phyloP scores from a whole-genome alignment of 2,888 invertebrate genomes.

The Lucinisca nassula region DNA sequence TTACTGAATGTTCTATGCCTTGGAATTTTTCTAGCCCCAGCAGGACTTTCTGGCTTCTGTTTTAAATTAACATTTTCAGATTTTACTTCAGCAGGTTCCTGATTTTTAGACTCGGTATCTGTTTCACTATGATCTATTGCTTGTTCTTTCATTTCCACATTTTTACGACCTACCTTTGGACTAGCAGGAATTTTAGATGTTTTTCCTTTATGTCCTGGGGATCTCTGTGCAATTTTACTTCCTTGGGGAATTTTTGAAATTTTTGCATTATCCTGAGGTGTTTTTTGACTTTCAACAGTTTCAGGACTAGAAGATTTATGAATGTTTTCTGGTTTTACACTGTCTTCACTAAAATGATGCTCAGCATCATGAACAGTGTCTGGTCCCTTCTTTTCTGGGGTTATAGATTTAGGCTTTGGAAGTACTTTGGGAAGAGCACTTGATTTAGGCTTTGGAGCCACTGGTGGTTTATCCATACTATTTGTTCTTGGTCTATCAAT shows the following conservation, averaged over 20 bases:
- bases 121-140: not conserved
- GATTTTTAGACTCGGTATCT: not conserved
- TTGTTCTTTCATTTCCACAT: constrained; percentile 33
- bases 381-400: constrained; percentile 11
- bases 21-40: constrained; percentile 39
- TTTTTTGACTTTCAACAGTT: not conserved
- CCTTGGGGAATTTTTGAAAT: constrained; percentile 29
- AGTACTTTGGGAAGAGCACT: constrained; percentile 59
- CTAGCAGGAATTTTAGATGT: constrained; percentile 63
- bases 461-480: constrained; percentile 63
- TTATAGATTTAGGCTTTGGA: constrained; percentile 47
- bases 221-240: constrained; percentile 62
- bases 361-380: not conserved
- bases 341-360: not conserved
- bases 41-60: constrained; percentile 55
- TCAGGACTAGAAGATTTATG: constrained; percentile 8
- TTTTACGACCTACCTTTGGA: constrained; percentile 55
- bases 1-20: constrained; percentile 35
- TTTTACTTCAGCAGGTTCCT: not conserved
- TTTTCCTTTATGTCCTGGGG: constrained; percentile 47
- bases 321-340: not conserved
- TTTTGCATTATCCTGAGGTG: not conserved
- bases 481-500: constrained; percentile 48
- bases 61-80: constrained; percentile 30
- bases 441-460: constrained; percentile 71